A percentile compares a stretch with the other conserved stretches of the same genome.
phyloP scores from a whole-genome alignment of 1,140 invertebrate species.

The Diorhabda carinulata region DNA sequence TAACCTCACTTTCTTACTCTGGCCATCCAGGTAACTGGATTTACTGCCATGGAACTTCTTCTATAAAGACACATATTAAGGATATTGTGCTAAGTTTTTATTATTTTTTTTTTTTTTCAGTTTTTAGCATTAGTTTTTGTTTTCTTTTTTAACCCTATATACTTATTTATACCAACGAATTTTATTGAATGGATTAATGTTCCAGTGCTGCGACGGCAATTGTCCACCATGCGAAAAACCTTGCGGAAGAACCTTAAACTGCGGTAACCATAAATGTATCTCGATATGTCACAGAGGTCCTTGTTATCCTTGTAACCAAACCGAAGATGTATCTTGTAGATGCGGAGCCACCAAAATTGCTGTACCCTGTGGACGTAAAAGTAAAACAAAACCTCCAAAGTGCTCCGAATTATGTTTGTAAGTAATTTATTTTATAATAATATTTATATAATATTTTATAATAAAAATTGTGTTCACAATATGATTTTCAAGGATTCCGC shows the following conservation, averaged over 20 bases:
- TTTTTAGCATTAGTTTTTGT: background rate
- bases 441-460: too few relatives aligned
- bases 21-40: too few relatives aligned
- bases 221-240: slow-evolving; percentile 85
- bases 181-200: slow-evolving; percentile 8
- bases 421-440: slow-evolving; percentile 25
- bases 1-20: too few relatives aligned
- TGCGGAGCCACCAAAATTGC: slow-evolving; percentile 76
- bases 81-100: too few relatives aligned
- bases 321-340: slow-evolving; percentile 72
- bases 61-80: too few relatives aligned
- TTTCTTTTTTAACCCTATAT: too few relatives aligned
- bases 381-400: slow-evolving; percentile 70
- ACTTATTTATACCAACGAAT: too few relatives aligned
- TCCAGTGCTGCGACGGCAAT: slow-evolving; percentile 75
- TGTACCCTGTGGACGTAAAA: slow-evolving; percentile 82
- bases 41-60: too few relatives aligned
- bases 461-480: background rate
- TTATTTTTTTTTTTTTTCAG: background rate
- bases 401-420: slow-evolving; percentile 71
- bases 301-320: slow-evolving; percentile 85
- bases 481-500: slow-evolving; percentile 54
- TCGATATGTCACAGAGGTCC: slow-evolving; percentile 82
- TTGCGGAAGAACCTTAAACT: slow-evolving; percentile 77
- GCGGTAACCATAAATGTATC: slow-evolving; percentile 85